Percentiles rank a stretch among this genome's conserved stretches.
These are phyloP conservation scores for Scaptomyza parva DNA, from an alignment of 2,888 invertebrate genomes.

Conservation along the genomic window DNA sequence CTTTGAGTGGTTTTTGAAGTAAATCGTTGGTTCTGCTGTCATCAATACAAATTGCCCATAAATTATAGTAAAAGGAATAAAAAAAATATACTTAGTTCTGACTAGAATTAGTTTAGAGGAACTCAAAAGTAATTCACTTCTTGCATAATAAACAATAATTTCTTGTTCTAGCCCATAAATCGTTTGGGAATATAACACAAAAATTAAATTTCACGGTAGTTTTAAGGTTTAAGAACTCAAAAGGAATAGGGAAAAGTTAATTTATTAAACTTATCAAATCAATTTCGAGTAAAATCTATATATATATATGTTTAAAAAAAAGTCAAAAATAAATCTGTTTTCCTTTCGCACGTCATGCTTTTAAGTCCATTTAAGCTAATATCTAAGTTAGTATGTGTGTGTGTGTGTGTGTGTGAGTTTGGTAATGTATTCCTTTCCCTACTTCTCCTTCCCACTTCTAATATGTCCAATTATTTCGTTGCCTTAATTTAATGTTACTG, in stretches of 20 bases:
- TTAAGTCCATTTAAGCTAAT: conserved; percentile 43
- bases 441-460: conserved; percentile 4
- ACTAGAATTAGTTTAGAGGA: too few relatives aligned
- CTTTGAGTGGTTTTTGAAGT: neutral
- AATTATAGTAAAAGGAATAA: conserved; percentile 2
- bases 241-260: too few relatives aligned
- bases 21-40: neutral
- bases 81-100: too few relatives aligned
- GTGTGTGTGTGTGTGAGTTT: conserved; percentile 22
- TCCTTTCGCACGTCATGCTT: conserved; percentile 7
- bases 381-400: conserved; percentile 3
- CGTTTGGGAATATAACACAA: too few relatives aligned
- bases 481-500: conserved; percentile 42
- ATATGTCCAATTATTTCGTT: conserved; percentile 49
- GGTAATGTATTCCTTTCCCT: conserved; percentile 33
- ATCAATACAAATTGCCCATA: conserved; percentile 1
- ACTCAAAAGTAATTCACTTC: too few relatives aligned
- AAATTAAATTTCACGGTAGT: neutral
- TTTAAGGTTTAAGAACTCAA: too few relatives aligned
- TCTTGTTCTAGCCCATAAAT: too few relatives aligned
- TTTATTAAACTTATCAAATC: too few relatives aligned
- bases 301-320: neutral
- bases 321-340: neutral
- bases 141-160: too few relatives aligned
- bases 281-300: too few relatives aligned